Percentiles rank a stretch among this genome's conserved stretches.
These are phyloP conservation scores for Colaptes auratus DNA, from an alignment of 2,113 vertebrate species.

Conservation along the genomic window DNA sequence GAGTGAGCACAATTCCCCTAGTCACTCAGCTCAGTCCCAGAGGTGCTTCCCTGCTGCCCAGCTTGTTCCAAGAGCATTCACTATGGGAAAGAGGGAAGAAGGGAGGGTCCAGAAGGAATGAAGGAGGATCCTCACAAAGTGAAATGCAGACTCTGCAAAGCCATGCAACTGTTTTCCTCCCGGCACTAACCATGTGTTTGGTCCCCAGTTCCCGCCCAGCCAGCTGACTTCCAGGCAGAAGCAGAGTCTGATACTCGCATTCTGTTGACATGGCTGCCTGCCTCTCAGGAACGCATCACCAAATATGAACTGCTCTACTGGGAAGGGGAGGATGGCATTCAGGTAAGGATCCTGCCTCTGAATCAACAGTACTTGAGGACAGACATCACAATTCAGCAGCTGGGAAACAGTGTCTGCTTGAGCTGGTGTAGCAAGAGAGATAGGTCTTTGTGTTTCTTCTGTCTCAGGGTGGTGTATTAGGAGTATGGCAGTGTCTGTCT, in stretches of 20 bases:
- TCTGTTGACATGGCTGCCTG: slow-evolving; percentile 90
- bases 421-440: not conserved
- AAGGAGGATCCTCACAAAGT: not conserved
- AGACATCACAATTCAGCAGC: not conserved
- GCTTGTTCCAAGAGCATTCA: not conserved
- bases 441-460: not conserved
- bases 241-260: slow-evolving; percentile 92
- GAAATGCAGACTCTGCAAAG: not conserved
- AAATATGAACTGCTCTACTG: slow-evolving; percentile 92
- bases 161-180: fast-evolving
- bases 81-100: not conserved
- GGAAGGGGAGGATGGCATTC: slow-evolving; percentile 83
- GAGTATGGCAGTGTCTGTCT: not conserved
- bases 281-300: slow-evolving; percentile 87
- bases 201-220: slow-evolving; percentile 90
- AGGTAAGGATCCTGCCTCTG: slow-evolving; percentile 78
- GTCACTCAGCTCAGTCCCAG: not conserved
- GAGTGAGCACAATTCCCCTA: fast-evolving
- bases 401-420: not conserved
- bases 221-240: slow-evolving; percentile 89
- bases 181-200: not conserved
- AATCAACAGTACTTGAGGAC: not conserved
- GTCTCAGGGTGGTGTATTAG: not conserved
- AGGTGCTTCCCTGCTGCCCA: not conserved
- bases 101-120: not conserved